phyloP scores from a whole-genome alignment of 37 sponge, comb jelly and placozoan genomes.

The Theonella swinhoei region DNA sequence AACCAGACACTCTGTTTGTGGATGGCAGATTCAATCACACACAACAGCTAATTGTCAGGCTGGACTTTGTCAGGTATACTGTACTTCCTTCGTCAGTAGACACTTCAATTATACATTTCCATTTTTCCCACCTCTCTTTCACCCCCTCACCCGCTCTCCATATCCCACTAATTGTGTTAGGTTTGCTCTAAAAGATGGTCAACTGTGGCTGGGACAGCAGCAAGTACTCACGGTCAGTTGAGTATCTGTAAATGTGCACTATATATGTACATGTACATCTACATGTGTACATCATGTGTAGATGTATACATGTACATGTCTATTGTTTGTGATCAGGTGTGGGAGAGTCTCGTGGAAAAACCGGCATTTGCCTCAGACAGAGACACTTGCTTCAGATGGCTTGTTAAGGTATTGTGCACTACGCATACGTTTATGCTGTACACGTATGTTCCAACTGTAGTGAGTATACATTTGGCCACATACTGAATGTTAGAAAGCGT shows the following conservation, averaged over 20 bases:
- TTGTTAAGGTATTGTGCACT: constrained; percentile 90
- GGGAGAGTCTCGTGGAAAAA: constrained; percentile 76
- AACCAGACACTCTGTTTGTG: constrained; percentile 65
- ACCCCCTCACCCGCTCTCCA: no score
- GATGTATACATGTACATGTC: no score
- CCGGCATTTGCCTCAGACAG: constrained; percentile 77
- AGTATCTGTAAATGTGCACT: not conserved
- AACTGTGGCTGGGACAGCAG: constrained; percentile 79
- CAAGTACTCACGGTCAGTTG: constrained; percentile 63
- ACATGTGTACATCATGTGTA: no score
- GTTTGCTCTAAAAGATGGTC: constrained; percentile 88
- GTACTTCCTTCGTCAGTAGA: no score
- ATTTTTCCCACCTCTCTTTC: not conserved
- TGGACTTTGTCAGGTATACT: constrained; percentile 73
- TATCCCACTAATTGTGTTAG: constrained; percentile 13
- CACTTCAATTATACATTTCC: not conserved
- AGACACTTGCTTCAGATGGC: constrained; percentile 90
- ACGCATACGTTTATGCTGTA: no score
- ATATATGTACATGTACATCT: no score
- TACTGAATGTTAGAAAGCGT: no score
- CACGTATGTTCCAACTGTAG: no score
- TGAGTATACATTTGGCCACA: no score
- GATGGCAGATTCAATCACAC: constrained; percentile 72
- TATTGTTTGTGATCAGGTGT: constrained; percentile 52
- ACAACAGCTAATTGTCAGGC: constrained; percentile 62